These are phyloP conservation scores for Cyanoderma ruficeps DNA, from an alignment of 2,113 vertebrate species.

Conservation along the genomic window DNA sequence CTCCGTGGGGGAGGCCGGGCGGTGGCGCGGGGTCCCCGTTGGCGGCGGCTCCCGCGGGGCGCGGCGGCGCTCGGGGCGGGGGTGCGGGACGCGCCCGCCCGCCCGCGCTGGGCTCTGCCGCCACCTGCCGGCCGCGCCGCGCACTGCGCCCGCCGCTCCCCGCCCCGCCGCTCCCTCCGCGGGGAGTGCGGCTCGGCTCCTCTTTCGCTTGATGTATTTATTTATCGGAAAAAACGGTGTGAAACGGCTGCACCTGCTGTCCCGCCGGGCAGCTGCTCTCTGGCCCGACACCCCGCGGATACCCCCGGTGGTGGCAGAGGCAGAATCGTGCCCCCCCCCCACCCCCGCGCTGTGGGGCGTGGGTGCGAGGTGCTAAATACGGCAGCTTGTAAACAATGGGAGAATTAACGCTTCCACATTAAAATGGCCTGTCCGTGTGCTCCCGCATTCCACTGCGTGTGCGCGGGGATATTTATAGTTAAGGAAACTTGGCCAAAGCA, in stretches of 20 bases:
- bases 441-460: accelerated
- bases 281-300: no score
- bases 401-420: accelerated
- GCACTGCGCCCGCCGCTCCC: not conserved
- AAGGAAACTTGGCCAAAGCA: not conserved
- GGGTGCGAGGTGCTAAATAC: accelerated
- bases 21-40: not conserved
- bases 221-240: accelerated
- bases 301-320: not conserved
- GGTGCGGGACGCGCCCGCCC: no score
- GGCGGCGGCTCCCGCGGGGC: no score
- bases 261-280: not conserved
- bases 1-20: not conserved
- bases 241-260: accelerated
- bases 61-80: no score
- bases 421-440: accelerated
- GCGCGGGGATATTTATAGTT: accelerated
- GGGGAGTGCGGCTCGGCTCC: accelerated
- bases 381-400: no score
- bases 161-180: not conserved
- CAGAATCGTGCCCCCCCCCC: not conserved
- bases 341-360: not conserved
- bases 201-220: accelerated
- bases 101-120: not conserved
- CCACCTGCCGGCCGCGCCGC: not conserved